A percentile compares a stretch with the other conserved stretches of the same genome.
These are phyloP conservation scores for Elaphurus davidianus DNA, from an alignment of 2,113 vertebrate genomes.

Conservation along the genomic window DNA sequence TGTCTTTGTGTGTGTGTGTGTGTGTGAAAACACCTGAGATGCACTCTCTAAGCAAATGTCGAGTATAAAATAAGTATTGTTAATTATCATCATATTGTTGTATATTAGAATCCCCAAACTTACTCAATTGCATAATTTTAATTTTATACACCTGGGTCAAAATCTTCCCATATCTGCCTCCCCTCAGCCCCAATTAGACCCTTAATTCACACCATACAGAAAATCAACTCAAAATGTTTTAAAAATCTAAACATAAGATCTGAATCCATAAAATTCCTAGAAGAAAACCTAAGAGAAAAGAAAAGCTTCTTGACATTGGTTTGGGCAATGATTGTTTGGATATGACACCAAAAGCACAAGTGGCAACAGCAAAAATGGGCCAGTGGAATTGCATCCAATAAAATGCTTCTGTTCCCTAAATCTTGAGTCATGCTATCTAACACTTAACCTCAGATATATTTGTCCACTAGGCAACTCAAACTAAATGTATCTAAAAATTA, in stretches of 20 bases:
- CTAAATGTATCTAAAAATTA: background rate
- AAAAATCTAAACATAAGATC: background rate
- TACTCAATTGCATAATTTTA: background rate
- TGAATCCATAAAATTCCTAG: background rate
- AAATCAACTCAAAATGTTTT: background rate
- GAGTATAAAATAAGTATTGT: background rate
- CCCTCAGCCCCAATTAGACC: background rate
- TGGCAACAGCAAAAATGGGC: background rate
- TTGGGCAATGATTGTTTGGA: background rate
- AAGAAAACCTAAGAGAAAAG: background rate
- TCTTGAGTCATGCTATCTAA: background rate
- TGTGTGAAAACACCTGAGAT: background rate
- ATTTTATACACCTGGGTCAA: background rate
- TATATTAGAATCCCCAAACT: background rate
- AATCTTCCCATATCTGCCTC: background rate
- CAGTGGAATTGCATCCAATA: background rate
- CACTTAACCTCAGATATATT: background rate
- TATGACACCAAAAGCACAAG: background rate
- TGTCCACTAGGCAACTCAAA: background rate
- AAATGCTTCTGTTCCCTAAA: background rate
- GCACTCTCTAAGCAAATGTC: background rate
- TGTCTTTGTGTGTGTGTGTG: too few relatives aligned
- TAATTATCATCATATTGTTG: background rate
- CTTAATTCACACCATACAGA: background rate
- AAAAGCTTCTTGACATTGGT: background rate